Percentiles rank a stretch among this genome's conserved stretches.
These are phyloP conservation scores for Bagarius yarrelli DNA, from an alignment of 2,113 vertebrate species.

Conservation along the genomic window DNA sequence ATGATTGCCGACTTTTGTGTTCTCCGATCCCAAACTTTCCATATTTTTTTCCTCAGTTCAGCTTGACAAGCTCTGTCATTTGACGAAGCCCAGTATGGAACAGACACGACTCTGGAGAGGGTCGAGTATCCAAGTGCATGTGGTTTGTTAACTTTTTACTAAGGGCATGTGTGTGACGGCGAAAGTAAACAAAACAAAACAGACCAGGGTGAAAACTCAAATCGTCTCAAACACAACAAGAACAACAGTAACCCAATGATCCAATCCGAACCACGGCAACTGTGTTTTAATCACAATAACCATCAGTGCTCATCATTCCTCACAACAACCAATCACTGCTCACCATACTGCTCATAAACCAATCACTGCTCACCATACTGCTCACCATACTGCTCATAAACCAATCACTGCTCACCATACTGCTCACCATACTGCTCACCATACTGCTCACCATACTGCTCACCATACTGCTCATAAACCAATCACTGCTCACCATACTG, in stretches of 20 bases:
- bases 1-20: background rate
- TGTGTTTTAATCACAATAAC: no score
- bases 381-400: no score
- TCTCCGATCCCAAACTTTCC: slow-evolving; percentile 28
- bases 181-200: background rate
- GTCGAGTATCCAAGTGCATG: background rate
- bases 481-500: no score
- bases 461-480: no score
- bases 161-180: no score
- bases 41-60: background rate
- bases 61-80: background rate
- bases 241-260: background rate
- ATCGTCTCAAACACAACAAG: background rate
- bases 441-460: no score
- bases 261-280: background rate
- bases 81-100: slow-evolving; percentile 13
- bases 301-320: no score
- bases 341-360: background rate
- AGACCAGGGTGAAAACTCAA: background rate
- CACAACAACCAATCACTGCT: background rate
- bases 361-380: background rate
- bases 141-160: background rate
- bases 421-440: no score
- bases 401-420: background rate
- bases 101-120: background rate